Evolutionary conservation across 2,797 vertebrate genomes (phyloP).

Genomic region (Phataginus tetradactyla): DNA sequence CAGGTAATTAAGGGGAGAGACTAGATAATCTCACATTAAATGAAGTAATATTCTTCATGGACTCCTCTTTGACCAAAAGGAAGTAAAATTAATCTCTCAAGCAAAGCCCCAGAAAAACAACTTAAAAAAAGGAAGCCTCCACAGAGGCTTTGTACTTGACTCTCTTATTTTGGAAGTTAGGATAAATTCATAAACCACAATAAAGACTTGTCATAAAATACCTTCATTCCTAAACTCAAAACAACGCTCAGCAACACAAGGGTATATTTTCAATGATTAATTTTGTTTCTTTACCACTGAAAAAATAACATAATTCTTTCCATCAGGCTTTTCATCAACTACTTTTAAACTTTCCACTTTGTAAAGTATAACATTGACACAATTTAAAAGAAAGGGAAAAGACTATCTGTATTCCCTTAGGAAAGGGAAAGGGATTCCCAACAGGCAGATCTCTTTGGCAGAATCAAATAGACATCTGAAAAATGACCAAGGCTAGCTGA

Average conservation of each 20-base stretch:
- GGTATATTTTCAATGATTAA: conserved; percentile 12
- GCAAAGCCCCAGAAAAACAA: background rate
- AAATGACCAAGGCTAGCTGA: background rate
- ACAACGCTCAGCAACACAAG: conserved; percentile 9
- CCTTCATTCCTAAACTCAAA: background rate
- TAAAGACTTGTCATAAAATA: background rate
- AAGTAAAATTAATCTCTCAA: conserved; percentile 32
- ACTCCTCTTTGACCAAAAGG: conserved; percentile 36
- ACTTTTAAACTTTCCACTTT: conserved; percentile 35
- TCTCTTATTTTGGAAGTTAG: conserved; percentile 39
- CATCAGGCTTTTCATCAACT: conserved; percentile 29
- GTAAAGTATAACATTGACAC: accelerated
- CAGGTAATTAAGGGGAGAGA: conserved; percentile 7
- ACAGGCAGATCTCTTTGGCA: background rate
- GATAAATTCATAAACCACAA: conserved; percentile 12
- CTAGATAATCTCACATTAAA: conserved; percentile 32
- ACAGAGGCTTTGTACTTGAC: background rate
- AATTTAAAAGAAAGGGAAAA: background rate
- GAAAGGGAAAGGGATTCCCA: background rate
- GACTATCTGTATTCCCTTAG: background rate
- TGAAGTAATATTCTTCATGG: conserved; percentile 23
- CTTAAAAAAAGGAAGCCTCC: background rate
- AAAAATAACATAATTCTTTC: background rate
- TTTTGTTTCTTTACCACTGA: background rate
- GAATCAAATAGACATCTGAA: background rate